phyloP scores from a whole-genome alignment of 1,140 invertebrate genomes.

The Drosophila littoralis region DNA sequence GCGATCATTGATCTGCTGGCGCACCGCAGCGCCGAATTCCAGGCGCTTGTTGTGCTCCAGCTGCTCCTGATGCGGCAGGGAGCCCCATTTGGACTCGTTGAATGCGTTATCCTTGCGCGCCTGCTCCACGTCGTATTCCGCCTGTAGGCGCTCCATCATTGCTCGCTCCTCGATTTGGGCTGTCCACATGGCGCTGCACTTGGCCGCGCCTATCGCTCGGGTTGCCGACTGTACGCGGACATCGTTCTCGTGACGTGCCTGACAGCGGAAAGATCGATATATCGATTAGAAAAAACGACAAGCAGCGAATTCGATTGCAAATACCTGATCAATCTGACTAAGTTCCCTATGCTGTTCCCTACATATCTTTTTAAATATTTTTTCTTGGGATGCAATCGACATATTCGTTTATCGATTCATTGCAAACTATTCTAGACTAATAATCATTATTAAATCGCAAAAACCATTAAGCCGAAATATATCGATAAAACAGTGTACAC shows the following conservation, averaged over 20 bases:
- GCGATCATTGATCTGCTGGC: constrained; percentile 63
- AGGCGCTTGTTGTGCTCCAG: constrained; percentile 39
- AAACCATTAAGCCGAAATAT: too few species aligned
- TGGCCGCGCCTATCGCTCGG: constrained; percentile 63
- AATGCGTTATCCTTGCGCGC: constrained; percentile 50
- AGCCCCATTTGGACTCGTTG: constrained; percentile 67
- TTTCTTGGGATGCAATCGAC: too few species aligned
- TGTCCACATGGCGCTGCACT: constrained; percentile 73
- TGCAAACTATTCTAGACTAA: too few species aligned
- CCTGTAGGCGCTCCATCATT: constrained; percentile 36
- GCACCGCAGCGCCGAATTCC: constrained; percentile 55
- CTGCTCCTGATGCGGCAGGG: constrained; percentile 43
- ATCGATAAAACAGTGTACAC: too few species aligned
- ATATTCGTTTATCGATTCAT: too few species aligned
- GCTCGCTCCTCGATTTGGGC: constrained; percentile 62
- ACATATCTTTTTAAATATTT: too few species aligned
- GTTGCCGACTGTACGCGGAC: constrained; percentile 52
- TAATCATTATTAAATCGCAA: too few species aligned
- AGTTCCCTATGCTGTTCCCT: too few species aligned
- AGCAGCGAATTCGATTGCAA: too few species aligned
- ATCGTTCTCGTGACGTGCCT: constrained; percentile 58
- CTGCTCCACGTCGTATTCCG: constrained; percentile 43
- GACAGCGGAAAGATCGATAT: constrained; percentile 9
- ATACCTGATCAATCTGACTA: too few species aligned
- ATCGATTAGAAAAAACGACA: background rate